Evolutionary conservation across 2,113 vertebrate species (phyloP).

Genomic region (Puffinus mauretanicus): DNA sequence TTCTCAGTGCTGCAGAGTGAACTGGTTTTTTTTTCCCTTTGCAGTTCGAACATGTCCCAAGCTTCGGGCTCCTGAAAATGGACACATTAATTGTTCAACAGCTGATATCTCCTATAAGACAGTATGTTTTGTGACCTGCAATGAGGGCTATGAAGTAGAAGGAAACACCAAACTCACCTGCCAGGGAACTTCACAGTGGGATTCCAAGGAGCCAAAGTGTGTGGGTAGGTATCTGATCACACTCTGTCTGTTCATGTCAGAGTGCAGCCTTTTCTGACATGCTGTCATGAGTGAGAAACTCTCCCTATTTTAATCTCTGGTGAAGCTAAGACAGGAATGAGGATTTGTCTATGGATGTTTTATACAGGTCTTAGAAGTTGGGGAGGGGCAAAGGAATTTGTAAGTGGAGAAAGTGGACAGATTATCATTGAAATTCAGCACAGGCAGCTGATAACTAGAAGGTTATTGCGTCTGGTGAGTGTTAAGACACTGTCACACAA

Average conservation of each 20-base stretch:
- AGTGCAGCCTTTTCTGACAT: neutral
- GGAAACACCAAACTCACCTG: conserved; percentile 85
- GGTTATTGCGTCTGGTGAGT: neutral
- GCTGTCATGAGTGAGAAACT: neutral
- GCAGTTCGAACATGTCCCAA: conserved; percentile 87
- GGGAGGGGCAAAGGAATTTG: neutral
- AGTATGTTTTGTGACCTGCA: conserved; percentile 83
- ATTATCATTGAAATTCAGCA: neutral
- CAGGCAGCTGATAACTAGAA: neutral
- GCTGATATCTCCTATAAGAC: conserved; percentile 77
- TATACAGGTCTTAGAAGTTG: neutral
- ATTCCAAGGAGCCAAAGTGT: conserved; percentile 86
- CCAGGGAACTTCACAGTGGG: conserved; percentile 88
- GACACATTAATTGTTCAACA: conserved; percentile 83
- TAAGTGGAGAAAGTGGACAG: neutral
- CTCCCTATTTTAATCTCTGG: neutral
- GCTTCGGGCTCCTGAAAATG: conserved; percentile 78
- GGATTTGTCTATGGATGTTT: neutral
- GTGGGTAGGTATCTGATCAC: conserved; percentile 83
- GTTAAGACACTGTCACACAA: neutral
- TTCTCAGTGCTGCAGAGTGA: neutral
- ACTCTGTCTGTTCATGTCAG: neutral
- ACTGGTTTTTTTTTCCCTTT: neutral
- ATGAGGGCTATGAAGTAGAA: conserved; percentile 85
- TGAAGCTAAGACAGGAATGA: neutral